Conservation (phyloP, 1,140 invertebrate genomes). For the Bilobella aurantiaca region DNA sequence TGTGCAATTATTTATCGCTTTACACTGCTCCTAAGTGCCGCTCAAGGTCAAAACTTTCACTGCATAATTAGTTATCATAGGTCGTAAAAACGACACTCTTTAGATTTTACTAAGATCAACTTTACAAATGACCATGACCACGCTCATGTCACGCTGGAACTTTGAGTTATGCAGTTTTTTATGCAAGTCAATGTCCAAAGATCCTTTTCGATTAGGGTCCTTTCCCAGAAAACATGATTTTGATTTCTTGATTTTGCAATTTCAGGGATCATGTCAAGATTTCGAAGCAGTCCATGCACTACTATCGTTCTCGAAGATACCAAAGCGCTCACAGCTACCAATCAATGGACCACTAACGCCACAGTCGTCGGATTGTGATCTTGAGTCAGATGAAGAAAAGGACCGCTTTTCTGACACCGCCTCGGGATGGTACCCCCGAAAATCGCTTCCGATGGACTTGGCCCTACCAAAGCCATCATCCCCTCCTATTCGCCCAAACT, state of each 20-base stretch:
- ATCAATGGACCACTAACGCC: constrained; percentile 32
- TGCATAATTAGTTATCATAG: too few relatives aligned
- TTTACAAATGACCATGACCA: too few relatives aligned
- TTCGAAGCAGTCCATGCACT: neutral
- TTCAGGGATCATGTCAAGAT: neutral
- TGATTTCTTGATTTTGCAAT: neutral
- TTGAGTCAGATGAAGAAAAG: constrained; percentile 36
- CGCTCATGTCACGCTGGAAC: too few relatives aligned
- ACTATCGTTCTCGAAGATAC: neutral
- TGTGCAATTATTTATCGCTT: too few relatives aligned
- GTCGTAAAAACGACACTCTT: too few relatives aligned
- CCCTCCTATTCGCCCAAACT: too few relatives aligned
- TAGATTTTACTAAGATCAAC: too few relatives aligned
- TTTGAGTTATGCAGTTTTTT: too few relatives aligned
- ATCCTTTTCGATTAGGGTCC: neutral
- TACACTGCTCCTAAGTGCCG: too few relatives aligned
- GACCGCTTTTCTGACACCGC: constrained; percentile 13
- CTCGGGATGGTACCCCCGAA: constrained; percentile 5
- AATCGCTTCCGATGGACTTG: constrained; percentile 32
- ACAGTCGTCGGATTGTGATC: constrained; percentile 33
- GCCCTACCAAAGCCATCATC: constrained; percentile 8
- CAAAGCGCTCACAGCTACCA: neutral
- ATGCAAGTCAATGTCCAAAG: too few relatives aligned
- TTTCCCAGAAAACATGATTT: neutral
- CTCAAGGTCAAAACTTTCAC: too few relatives aligned